These are phyloP conservation scores for Otolemur garnettii DNA, from an alignment of 2,113 vertebrate genomes.

Conservation along the genomic window DNA sequence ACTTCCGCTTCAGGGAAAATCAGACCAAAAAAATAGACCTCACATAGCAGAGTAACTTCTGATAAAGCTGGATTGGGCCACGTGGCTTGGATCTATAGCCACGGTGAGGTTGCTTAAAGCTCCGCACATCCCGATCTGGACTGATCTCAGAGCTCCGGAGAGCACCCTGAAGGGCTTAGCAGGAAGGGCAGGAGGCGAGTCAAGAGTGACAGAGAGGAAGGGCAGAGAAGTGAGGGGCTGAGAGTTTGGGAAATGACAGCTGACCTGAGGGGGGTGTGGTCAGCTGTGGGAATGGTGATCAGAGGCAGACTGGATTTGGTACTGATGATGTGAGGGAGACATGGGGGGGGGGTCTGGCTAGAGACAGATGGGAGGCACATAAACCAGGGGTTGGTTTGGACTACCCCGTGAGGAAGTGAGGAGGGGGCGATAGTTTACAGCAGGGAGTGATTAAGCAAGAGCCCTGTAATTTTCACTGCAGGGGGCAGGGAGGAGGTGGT, in stretches of 20 bases:
- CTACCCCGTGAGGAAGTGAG: background rate
- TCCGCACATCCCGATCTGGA: background rate
- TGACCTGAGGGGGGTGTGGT: background rate
- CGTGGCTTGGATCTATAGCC: background rate
- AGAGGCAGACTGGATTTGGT: background rate
- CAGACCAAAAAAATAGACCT: background rate
- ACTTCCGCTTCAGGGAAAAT: background rate
- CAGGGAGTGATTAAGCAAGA: background rate
- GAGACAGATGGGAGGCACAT: background rate
- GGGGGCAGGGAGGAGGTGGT: no score
- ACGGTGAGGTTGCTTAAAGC: background rate
- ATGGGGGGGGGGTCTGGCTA: background rate
- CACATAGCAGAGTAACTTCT: constrained; percentile 24
- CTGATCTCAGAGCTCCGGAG: background rate
- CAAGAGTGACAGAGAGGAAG: background rate
- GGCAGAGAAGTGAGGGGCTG: background rate
- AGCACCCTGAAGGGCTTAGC: background rate
- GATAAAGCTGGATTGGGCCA: background rate
- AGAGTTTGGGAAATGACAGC: background rate
- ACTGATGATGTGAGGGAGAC: background rate
- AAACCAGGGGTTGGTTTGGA: background rate
- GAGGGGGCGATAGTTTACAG: background rate
- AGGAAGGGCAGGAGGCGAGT: rapidly evolving
- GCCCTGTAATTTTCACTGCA: background rate
- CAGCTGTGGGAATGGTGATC: background rate